These are phyloP conservation scores for Papilio aristodemus DNA, from an alignment of 1,140 invertebrate genomes.

Conservation along the genomic window DNA sequence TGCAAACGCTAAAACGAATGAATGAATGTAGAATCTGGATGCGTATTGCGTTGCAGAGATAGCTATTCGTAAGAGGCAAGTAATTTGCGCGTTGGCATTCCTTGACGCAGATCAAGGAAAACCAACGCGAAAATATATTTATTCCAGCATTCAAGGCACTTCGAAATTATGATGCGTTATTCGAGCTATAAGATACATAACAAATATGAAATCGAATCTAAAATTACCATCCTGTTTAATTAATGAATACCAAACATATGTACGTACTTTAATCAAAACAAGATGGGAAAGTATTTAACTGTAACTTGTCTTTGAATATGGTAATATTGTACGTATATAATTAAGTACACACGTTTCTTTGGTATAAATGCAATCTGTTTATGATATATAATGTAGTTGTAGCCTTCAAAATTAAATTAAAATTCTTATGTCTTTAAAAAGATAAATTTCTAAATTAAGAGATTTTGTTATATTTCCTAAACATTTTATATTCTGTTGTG, in stretches of 20 bases:
- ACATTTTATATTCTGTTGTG: too few relatives aligned
- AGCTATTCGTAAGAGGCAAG: not conserved
- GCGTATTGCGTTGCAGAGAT: not conserved
- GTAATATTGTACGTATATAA: not conserved
- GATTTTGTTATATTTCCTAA: too few relatives aligned
- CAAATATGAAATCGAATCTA: not conserved
- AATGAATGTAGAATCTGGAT: not conserved
- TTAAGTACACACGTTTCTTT: too few relatives aligned
- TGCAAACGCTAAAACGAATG: not conserved
- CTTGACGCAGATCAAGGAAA: not conserved
- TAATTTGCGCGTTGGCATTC: not conserved
- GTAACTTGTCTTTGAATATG: not conserved
- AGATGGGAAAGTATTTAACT: not conserved
- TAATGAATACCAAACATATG: not conserved
- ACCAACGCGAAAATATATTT: not conserved
- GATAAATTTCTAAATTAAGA: too few relatives aligned
- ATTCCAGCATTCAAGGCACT: not conserved
- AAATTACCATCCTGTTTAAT: conserved; percentile 9
- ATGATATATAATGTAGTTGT: too few relatives aligned
- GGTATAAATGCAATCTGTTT: too few relatives aligned
- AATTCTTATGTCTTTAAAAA: too few relatives aligned
- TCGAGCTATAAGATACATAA: not conserved
- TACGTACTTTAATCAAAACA: not conserved
- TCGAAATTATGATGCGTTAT: not conserved
- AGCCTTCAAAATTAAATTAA: too few relatives aligned